A percentile compares a stretch with the other conserved stretches of the same genome.
Conservation (phyloP, 1,140 invertebrate genomes). For the Macrotrachela quadricornifera region DNA sequence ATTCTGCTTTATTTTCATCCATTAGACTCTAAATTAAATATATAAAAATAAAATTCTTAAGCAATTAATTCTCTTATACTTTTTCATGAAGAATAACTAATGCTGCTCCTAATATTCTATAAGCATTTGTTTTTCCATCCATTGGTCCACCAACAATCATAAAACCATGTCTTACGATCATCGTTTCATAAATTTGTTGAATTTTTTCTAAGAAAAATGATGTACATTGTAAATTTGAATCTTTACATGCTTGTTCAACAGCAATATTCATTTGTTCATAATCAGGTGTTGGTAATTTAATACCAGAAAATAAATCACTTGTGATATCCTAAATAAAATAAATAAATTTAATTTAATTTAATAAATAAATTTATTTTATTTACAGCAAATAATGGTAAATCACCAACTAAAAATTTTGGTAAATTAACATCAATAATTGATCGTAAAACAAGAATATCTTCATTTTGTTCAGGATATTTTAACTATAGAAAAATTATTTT, state of each 20-base stretch:
- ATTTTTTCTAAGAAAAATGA: slow-evolving; percentile 67
- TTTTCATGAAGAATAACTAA: slow-evolving; percentile 55
- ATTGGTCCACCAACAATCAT: slow-evolving; percentile 79
- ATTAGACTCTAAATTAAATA: slow-evolving; percentile 35
- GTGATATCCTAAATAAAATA: slow-evolving; percentile 66
- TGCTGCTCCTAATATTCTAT: slow-evolving; percentile 48
- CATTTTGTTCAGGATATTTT: slow-evolving; percentile 53
- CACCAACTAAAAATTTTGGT: slow-evolving; percentile 69
- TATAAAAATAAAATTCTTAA: not conserved
- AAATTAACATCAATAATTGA: slow-evolving; percentile 76
- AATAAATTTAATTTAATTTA: slow-evolving; percentile 56
- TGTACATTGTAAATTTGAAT: slow-evolving; percentile 57
- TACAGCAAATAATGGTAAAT: slow-evolving; percentile 57
- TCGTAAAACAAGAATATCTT: slow-evolving; percentile 47
- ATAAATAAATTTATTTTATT: slow-evolving; percentile 52
- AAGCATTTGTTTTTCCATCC: slow-evolving; percentile 36
- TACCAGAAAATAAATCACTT: slow-evolving; percentile 67
- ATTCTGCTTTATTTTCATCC: slow-evolving; percentile 67
- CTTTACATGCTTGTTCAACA: slow-evolving; percentile 43
- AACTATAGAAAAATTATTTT: slow-evolving; percentile 42
- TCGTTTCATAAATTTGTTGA: slow-evolving; percentile 83
- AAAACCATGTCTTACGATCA: slow-evolving; percentile 62
- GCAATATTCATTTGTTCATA: slow-evolving; percentile 39
- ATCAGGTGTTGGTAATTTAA: slow-evolving; percentile 49
- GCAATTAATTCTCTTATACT: slow-evolving; percentile 33